Base-by-base conservation (phyloP, 2,113 vertebrate species). In the Noctilio leporinus region DNA sequence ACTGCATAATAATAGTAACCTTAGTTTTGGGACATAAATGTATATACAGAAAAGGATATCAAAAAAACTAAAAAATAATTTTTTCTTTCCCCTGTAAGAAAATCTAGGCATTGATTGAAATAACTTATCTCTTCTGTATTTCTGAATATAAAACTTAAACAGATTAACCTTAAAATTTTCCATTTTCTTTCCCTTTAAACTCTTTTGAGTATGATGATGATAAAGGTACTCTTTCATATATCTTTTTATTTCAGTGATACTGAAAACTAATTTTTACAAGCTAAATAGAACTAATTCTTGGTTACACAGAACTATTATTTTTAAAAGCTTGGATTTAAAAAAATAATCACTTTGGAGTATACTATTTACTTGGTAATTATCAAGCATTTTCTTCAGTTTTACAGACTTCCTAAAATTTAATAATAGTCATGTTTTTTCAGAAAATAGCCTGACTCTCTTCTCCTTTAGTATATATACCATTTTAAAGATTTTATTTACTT, bases 221-320 rank as follows among this genome's bases (percentile, higher is more conserved):
- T 26, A 88, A 73, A 69, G n/a, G 49, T 65, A 82, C 14, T 55
- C 38, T 88, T 83, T 81, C n/a, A 89, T 3, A 8, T 57, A 45
- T 28, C 78, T 91, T 93, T 81, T 69, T 65, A 92, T 86, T 65
- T 91, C n/a, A 82, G 2, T 70, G 43, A 35, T 51, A 86, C 0
- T 72, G 53, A 65, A 90, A 90, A 93, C 24, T 93, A 70, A 72
- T 64, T 89, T 91, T 90, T 83, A 85, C 2, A 93, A 84, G 28
- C 9, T 35, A 57, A 33, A 30, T 0, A 86, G 28, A 53, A 96
- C 6, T 70, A 73, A 89, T 57, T 91, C 38, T 81, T 82, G 40
- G 51, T 83, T 93, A 64, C 43, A 22, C 14, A 82, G 20, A 82
- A 70, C 11, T 30, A 80, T 7, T 76, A 84, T 70, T 95, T 96